Evolutionary conservation across 2,797 vertebrate species (phyloP), one percentile per base, ranked within the genome.

Genomic region (Calcarius lapponicus): DNA sequence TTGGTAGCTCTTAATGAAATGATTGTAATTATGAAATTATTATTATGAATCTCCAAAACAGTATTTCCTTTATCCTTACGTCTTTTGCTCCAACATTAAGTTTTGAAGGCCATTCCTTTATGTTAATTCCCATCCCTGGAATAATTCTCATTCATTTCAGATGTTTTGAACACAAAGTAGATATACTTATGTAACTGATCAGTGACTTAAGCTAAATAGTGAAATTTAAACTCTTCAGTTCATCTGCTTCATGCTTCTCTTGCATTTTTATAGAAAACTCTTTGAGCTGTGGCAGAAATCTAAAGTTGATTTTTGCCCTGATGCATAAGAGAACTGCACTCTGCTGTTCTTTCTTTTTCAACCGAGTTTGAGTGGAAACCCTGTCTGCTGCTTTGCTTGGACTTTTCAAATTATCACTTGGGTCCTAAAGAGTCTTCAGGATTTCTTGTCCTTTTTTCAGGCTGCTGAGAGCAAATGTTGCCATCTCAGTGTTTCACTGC

Each of bases 341-440:
- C 26, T 61, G 20, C n/a, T 16, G 7, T 94, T 70, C 42, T 92
- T 24, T 67, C 8, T 22, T 42, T 45, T 69, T 60, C 62, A 96
- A 48, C 17, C 58, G 40, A 66, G 78, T 94, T 62, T 92, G 61
- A 66, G 75, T 47, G 92, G 71, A 74, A 96, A 66, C 45, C 51
- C 69, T 74, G 65, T 57, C 73, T 81, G 34, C 31, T 92, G 58
- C 58, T 94, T 89, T 78, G 75, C 89, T 67, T 74, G 48, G 75
- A 83, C 66, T 96, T 97, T 91, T 89, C 47, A 91, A 92, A 89
- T 88, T 70, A 69, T 95, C 38, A 31, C 40, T 92, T 92, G 80
- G 95, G 86, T 94, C 69, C 32, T 56, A 54, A 64, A 54, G 70
- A 29, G 6, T 82, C 89, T 96, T 86, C 22, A 93, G 90, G 61